Evolutionary conservation across 2,888 invertebrate genomes (phyloP).

Genomic region (Dendrolimus pini): DNA sequence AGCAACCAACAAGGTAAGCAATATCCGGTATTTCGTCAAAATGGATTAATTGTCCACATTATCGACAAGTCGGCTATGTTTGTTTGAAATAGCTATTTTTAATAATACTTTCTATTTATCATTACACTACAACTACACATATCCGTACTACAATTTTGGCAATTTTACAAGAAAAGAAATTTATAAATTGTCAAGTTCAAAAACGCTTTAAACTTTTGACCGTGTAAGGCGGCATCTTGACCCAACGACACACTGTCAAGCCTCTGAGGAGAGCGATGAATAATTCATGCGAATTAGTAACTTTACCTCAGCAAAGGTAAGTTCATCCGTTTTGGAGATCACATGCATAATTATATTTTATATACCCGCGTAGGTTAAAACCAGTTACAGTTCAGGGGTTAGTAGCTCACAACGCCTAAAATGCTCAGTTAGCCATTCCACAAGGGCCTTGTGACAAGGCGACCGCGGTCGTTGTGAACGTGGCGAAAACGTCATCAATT

Average conservation of each 20-base stretch:
- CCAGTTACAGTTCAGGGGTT: no score
- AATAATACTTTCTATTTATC: conserved; percentile 45
- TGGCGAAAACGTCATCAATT: no score
- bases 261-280: no score
- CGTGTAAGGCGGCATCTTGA: conserved; percentile 5
- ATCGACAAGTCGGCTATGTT: conserved; percentile 29
- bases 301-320: no score
- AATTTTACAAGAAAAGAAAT: conserved; percentile 30
- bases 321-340: no score
- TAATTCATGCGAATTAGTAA: no score
- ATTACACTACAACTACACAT: conserved; percentile 23
- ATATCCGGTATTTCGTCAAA: conserved; percentile 31
- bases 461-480: no score
- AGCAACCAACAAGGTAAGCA: neutral
- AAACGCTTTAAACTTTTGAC: neutral
- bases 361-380: no score
- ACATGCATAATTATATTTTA: no score
- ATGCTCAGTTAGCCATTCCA: no score
- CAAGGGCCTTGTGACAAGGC: no score
- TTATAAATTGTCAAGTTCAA: neutral
- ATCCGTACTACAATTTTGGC: conserved; percentile 41
- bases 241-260: neutral
- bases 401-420: no score
- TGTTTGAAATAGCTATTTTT: conserved; percentile 37
- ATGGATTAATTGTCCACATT: conserved; percentile 50